Evolutionary conservation across 2,797 vertebrate species (phyloP), one percentile per base, ranked within the genome.

Genomic region (Pipistrellus nathusii): DNA sequence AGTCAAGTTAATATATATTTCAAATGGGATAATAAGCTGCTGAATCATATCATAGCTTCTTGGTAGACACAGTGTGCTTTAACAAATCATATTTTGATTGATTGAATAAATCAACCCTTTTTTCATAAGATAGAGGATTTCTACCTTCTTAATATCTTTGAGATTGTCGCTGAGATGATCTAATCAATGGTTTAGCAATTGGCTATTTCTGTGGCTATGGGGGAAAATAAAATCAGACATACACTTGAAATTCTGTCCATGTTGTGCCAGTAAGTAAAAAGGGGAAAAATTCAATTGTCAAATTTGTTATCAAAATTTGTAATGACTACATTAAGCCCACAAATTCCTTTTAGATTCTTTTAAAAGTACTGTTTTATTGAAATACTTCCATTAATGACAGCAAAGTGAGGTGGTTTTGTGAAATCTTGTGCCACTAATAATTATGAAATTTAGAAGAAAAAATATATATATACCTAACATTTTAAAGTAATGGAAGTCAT

Each of bases 1-100:
- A 82, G 41, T 85, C 57, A 86, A 89, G 53, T 80, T 87, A 92
- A 38, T 38, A 57, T 75, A 53, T 83, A 90, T 93, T 92, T 87
- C 35, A 82, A 91, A 73, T 83, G 10, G 13, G 12, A 25, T 88
- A 77, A 90, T 87, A 88, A 81, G 15, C 12, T 87, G 44, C 21
- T 84, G 57, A 93, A 72, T 38, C 44, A 62, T 48, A 77, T 72
- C 15, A 80, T 78, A 72, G 1, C 76, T 72, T 85, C 46, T 77
- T 80, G 17, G 10, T 44, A 57, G 76, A 66, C 2, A 85, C 53
- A 90, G 8, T 57, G 32, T 88, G 35, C 27, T 53, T 94, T 66
- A 76, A 14, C 41, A 80, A 93, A 64, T 53, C 12, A 35, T 62
- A 69, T 86, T 90, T 90, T 94, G 89, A 82, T 90, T 55, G n/a